Conservation (phyloP, 2,113 vertebrate genomes). For the Cairina moschata region DNA sequence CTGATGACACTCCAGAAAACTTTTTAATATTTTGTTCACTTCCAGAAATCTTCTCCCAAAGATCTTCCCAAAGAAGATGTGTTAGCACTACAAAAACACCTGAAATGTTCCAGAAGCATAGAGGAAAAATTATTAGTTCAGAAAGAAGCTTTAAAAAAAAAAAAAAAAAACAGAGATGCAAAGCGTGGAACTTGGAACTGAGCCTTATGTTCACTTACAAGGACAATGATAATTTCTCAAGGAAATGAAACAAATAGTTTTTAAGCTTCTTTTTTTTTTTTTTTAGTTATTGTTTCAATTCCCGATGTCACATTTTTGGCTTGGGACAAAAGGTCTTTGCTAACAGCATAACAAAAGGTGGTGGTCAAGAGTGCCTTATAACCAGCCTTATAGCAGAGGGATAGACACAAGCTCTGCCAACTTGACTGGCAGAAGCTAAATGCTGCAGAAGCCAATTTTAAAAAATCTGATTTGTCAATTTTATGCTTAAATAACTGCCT, state of each 20-base stretch:
- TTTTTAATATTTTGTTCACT: not conserved
- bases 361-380: not conserved
- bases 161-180: not conserved
- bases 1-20: not conserved
- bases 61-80: not conserved
- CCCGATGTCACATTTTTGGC: not conserved
- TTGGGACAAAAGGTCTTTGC: not conserved
- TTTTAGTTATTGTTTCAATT: not conserved
- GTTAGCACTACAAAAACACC: not conserved
- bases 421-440: not conserved
- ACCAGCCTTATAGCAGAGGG: not conserved
- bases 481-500: constrained; percentile 23
- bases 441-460: not conserved
- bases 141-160: too few relatives aligned
- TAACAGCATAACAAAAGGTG: not conserved
- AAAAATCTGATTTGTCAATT: not conserved
- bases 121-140: too few relatives aligned
- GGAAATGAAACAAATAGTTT: not conserved
- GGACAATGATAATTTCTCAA: not conserved
- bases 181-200: not conserved
- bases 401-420: not conserved
- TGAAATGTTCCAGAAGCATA: not conserved
- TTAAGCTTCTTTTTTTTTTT: not conserved
- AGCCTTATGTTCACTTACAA: not conserved
- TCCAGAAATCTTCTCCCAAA: not conserved